Percentiles rank a stretch among this genome's conserved stretches.
These are phyloP conservation scores for Clunio marinus DNA, from an alignment of 2,888 invertebrate species.

Conservation along the genomic window DNA sequence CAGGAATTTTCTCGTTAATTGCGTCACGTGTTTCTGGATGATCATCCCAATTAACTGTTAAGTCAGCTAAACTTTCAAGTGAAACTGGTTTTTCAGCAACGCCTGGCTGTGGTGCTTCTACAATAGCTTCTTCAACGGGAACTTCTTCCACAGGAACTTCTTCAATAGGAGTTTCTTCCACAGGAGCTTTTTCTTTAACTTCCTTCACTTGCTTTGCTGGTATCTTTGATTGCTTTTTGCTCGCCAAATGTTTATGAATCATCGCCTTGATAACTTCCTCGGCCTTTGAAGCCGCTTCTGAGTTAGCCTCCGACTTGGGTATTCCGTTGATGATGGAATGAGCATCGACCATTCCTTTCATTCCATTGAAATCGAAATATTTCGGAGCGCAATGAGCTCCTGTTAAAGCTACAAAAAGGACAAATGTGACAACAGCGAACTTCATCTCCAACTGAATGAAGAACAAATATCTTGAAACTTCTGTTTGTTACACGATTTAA, in stretches of 20 bases:
- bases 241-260: constrained; percentile 17
- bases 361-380: neutral
- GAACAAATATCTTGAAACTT: neutral
- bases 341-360: neutral
- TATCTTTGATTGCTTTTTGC: neutral
- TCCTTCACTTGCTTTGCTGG: neutral
- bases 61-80: too few species aligned
- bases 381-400: neutral
- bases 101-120: neutral
- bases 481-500: neutral
- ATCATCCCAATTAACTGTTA: constrained; percentile 7
- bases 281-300: neutral
- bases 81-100: neutral
- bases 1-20: constrained; percentile 2
- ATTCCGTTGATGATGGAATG: neutral
- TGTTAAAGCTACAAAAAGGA: neutral
- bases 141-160: neutral
- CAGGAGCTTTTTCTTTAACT: neutral
- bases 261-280: neutral
- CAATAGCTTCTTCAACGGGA: neutral
- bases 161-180: neutral
- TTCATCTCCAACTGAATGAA: neutral
- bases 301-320: neutral
- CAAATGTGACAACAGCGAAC: neutral
- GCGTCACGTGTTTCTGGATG: constrained; percentile 7